These are phyloP conservation scores for Holothuria leucospilota DNA, from an alignment of 53 echinoderm and acorn worm species.

Conservation along the genomic window DNA sequence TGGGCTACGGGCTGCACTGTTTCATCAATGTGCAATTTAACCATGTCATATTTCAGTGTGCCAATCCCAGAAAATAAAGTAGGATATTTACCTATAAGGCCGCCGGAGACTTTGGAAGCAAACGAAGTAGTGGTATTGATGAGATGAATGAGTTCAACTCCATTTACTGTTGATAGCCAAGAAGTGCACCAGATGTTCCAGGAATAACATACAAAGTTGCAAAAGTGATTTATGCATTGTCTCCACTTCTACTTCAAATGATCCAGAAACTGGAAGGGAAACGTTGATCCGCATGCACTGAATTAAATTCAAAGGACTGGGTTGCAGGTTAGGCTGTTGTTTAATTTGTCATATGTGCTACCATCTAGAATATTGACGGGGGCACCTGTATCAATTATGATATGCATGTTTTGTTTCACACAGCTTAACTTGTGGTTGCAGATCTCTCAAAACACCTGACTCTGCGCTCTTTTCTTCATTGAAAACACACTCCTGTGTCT, in stretches of 20 bases:
- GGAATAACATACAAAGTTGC: constrained; percentile 1
- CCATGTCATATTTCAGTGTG: not conserved
- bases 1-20: constrained; percentile 58
- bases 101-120: too few species aligned
- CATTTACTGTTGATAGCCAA: not conserved
- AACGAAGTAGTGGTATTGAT: not conserved
- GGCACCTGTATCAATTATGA: not conserved
- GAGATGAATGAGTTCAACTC: not conserved
- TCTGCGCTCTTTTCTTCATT: not conserved
- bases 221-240: not conserved
- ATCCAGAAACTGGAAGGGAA: not conserved
- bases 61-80: not conserved
- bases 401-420: not conserved
- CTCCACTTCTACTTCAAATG: not conserved
- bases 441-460: not conserved
- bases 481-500: not conserved
- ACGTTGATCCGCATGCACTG: not conserved
- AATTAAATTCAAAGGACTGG: not conserved
- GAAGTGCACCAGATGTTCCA: not conserved
- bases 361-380: not conserved
- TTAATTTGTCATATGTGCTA: not conserved
- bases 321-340: not conserved
- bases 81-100: not conserved
- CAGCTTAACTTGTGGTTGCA: not conserved
- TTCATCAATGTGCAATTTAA: too few species aligned